These are phyloP conservation scores for Mayetiola destructor DNA, from an alignment of 2,888 invertebrate species.

Conservation along the genomic window DNA sequence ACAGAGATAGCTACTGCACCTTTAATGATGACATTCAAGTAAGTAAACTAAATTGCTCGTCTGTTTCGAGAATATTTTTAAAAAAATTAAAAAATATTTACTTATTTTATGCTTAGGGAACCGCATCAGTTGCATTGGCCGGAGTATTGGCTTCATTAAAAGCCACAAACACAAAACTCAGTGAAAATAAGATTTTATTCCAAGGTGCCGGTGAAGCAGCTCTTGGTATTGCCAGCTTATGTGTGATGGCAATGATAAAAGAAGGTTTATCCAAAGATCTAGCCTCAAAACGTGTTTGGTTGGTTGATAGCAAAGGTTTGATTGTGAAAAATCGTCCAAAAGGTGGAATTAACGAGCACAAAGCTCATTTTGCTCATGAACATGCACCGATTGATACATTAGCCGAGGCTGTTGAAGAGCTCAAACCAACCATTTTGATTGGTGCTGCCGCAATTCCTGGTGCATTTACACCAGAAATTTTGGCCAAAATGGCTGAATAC, in stretches of 20 bases:
- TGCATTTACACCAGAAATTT: slow-evolving; percentile 80
- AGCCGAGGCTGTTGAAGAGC: slow-evolving; percentile 59
- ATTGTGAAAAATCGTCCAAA: slow-evolving; percentile 76
- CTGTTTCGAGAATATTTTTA: neutral
- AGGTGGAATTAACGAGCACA: slow-evolving; percentile 68
- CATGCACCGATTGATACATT: slow-evolving; percentile 62
- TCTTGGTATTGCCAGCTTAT: slow-evolving; percentile 82
- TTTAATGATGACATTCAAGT: slow-evolving; percentile 97
- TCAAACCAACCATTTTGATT: slow-evolving; percentile 83
- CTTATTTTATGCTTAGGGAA: slow-evolving; percentile 42
- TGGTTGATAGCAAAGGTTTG: slow-evolving; percentile 92
- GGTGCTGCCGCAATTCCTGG: slow-evolving; percentile 89
- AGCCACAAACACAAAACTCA: slow-evolving; percentile 65
- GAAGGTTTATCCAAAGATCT: slow-evolving; percentile 65
- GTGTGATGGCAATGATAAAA: slow-evolving; percentile 81
- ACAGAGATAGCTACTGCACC: slow-evolving; percentile 77
- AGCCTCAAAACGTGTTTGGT: slow-evolving; percentile 73
- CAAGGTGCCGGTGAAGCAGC: slow-evolving; percentile 96
- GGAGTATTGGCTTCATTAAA: slow-evolving; percentile 79
- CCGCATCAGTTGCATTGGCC: slow-evolving; percentile 89
- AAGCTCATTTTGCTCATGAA: slow-evolving; percentile 65
- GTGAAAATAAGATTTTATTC: slow-evolving; percentile 80
- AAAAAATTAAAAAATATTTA: neutral
- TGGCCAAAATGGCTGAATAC: slow-evolving; percentile 69
- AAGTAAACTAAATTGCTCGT: neutral